These are phyloP conservation scores for Eupithecia inturbata DNA, from an alignment of 2,888 invertebrate species.

Conservation along the genomic window DNA sequence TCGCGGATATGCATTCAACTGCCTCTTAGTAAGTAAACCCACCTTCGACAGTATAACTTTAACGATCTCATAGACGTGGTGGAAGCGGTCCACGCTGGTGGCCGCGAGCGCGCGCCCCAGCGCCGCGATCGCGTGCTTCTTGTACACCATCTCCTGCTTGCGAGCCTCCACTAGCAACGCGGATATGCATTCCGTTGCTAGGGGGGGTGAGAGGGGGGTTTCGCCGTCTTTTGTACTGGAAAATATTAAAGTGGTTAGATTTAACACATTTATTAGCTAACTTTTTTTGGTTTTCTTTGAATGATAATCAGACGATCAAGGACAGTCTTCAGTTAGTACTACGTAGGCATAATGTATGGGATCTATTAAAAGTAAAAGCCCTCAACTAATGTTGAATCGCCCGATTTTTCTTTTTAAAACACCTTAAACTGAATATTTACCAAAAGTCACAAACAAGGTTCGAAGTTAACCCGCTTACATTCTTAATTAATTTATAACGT, in stretches of 20 bases:
- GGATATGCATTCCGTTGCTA: conserved; percentile 83
- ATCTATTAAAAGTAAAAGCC: no score
- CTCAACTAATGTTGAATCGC: no score
- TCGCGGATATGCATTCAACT: conserved; percentile 84
- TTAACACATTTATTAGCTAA: background rate
- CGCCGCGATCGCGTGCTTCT: conserved; percentile 88
- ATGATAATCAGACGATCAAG: background rate
- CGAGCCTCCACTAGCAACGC: conserved; percentile 90
- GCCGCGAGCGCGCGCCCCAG: conserved; percentile 90
- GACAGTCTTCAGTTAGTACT: background rate
- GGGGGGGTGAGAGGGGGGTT: conserved; percentile 58
- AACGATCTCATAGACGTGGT: conserved; percentile 91
- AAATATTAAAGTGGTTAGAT: background rate
- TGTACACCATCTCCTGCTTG: conserved; percentile 91
- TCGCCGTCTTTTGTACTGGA: conserved; percentile 70
- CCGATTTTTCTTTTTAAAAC: no score
- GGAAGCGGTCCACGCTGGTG: conserved; percentile 89
- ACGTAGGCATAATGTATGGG: background rate
- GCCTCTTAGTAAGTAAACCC: conserved; percentile 40
- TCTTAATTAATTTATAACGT: no score
- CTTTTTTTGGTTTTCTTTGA: background rate
- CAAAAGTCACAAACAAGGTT: no score
- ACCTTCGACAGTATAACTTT: conserved; percentile 88
- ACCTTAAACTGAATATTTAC: no score
- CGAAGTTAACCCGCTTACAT: no score